A percentile compares a stretch with the other conserved stretches of the same genome.
Conservation (phyloP, 2,888 invertebrate genomes). For the Nemapogon koenigi region DNA sequence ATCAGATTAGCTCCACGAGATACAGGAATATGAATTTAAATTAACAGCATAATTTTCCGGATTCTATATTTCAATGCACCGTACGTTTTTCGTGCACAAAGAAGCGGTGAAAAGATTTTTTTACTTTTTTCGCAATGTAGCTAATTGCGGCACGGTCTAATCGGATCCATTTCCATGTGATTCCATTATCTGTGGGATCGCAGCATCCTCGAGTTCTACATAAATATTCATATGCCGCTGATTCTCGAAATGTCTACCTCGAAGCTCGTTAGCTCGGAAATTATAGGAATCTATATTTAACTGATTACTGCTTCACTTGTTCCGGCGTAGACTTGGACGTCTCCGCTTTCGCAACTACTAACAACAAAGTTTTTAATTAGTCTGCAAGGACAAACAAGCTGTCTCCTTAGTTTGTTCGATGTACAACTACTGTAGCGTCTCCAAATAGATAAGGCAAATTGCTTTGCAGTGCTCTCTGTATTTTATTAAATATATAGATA, state of each 20-base stretch:
- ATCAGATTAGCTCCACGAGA: no score
- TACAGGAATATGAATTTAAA: no score
- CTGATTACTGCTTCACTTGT: no score
- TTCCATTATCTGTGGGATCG: conserved; percentile 55
- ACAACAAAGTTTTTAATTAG: conserved; percentile 64
- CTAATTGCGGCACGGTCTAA: conserved; percentile 49
- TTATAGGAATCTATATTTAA: no score
- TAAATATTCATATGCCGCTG: conserved; percentile 48
- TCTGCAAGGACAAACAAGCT: conserved; percentile 60
- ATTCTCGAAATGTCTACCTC: no score
- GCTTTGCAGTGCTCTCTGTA: no score
- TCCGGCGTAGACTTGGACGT: conserved; percentile 2
- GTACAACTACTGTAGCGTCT: conserved; percentile 34
- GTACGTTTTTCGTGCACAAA: no score
- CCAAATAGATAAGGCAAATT: conserved; percentile 23
- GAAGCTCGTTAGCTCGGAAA: no score
- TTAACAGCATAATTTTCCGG: no score
- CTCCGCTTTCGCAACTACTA: conserved; percentile 28
- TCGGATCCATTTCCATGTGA: conserved; percentile 49
- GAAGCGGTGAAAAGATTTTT: conserved; percentile 1
- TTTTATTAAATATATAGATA: conserved; percentile 25
- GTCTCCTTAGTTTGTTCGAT: conserved; percentile 43
- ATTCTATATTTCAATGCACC: no score
- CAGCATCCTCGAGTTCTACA: conserved; percentile 30
- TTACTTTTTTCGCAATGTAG: conserved; percentile 24